Percentiles rank a stretch among this genome's conserved stretches.
Evolutionary conservation across 2,888 invertebrate genomes (phyloP).

Genomic region (Cerceris ruficornis): DNA sequence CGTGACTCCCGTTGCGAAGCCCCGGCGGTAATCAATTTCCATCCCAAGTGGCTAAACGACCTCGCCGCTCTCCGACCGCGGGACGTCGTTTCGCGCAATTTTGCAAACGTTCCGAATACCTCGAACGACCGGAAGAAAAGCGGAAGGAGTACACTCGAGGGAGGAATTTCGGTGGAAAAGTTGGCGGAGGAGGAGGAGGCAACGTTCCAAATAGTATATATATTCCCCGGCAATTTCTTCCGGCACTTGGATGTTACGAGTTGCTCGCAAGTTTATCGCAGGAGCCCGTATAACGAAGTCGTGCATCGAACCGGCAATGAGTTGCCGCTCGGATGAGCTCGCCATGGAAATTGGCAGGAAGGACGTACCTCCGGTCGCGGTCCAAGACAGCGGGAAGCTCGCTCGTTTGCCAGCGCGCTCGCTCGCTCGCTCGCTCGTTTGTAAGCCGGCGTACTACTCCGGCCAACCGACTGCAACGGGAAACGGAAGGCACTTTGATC

Average conservation of each 20-base stretch:
- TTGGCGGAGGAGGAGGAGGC: neutral
- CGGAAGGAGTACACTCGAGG: neutral
- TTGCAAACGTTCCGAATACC: too few relatives aligned
- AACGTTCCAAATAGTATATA: too few relatives aligned
- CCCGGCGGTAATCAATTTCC: too few relatives aligned
- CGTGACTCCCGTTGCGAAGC: too few relatives aligned
- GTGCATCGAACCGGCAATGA: conserved; percentile 53
- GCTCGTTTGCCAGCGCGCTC: neutral
- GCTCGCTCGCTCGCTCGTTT: conserved; percentile 11
- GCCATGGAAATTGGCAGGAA: conserved; percentile 58
- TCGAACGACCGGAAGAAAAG: too few relatives aligned
- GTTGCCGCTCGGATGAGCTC: conserved; percentile 52
- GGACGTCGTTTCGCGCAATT: too few relatives aligned
- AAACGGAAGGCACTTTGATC: conserved; percentile 63
- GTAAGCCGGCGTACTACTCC: neutral
- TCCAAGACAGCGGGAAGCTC: conserved; percentile 7
- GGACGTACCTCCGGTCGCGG: conserved; percentile 40
- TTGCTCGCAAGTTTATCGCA: conserved; percentile 38
- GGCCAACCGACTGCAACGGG: conserved; percentile 21
- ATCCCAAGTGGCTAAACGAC: too few relatives aligned
- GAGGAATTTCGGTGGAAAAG: conserved; percentile 3
- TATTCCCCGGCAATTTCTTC: conserved; percentile 34
- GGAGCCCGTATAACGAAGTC: conserved; percentile 41
- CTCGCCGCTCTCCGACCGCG: too few relatives aligned
- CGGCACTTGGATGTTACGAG: conserved; percentile 37